Evolutionary conservation across 35 echinoderm and acorn worm genomes (phyloP).

Genomic region (Acanthaster planci): DNA sequence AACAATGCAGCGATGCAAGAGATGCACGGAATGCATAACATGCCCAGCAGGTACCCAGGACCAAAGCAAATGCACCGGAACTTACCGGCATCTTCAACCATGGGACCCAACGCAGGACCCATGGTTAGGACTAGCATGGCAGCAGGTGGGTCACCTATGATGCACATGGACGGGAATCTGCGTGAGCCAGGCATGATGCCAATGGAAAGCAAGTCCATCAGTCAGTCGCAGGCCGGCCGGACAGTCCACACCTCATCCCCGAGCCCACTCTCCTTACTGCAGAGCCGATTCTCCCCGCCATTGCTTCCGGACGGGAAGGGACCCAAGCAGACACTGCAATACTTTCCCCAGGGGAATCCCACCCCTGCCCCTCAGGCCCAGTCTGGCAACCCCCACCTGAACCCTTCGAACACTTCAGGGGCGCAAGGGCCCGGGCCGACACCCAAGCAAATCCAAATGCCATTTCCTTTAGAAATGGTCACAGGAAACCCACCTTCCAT

Average conservation of each 20-base stretch:
- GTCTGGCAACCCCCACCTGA: slow-evolving; percentile 82
- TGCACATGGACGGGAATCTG: slow-evolving; percentile 52
- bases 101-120: slow-evolving; percentile 45
- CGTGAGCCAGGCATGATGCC: slow-evolving; percentile 34
- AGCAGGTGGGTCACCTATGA: slow-evolving; percentile 27
- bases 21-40: slow-evolving; percentile 36
- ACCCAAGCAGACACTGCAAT: slow-evolving; percentile 99
- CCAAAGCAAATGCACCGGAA: slow-evolving; percentile 35
- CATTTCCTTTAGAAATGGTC: slow-evolving; percentile 92
- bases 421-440: slow-evolving; percentile 49
- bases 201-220: slow-evolving; percentile 53
- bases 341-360: slow-evolving; percentile 75
- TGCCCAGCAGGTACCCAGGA: slow-evolving; percentile 12
- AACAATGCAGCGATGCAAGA: slow-evolving; percentile 55
- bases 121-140: slow-evolving; percentile 43
- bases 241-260: slow-evolving; percentile 51
- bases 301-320: slow-evolving; percentile 94
- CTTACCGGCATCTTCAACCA: slow-evolving; percentile 20
- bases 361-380: slow-evolving; percentile 75
- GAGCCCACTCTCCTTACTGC: slow-evolving; percentile 85
- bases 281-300: slow-evolving; percentile 90
- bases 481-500: slow-evolving; percentile 60
- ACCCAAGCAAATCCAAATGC: slow-evolving; percentile 98
- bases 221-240: slow-evolving; percentile 34
- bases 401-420: slow-evolving; percentile 55